A percentile compares a stretch with the other conserved stretches of the same genome.
Evolutionary conservation across 2,797 vertebrate genomes (phyloP).

Genomic region (Pogoniulus pusillus): DNA sequence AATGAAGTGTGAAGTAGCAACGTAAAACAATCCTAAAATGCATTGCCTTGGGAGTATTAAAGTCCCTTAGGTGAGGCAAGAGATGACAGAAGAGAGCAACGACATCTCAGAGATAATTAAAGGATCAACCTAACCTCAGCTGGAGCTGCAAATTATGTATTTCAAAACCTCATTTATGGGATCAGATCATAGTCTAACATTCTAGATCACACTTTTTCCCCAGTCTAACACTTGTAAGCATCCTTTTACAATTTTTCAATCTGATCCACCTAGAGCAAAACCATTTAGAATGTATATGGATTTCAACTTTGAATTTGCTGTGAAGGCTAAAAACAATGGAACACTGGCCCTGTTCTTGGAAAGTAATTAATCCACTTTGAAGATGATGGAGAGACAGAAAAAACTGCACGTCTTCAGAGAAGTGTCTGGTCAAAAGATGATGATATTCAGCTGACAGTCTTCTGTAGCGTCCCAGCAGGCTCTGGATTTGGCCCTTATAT

Average conservation of each 20-base stretch:
- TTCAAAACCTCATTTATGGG: background rate
- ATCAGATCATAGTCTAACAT: background rate
- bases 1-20: background rate
- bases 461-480: background rate
- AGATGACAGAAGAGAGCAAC: background rate
- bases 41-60: background rate
- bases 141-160: background rate
- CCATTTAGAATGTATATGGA: background rate
- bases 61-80: background rate
- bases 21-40: background rate
- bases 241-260: background rate
- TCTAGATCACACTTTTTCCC: background rate
- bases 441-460: background rate
- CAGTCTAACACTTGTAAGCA: background rate
- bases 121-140: background rate
- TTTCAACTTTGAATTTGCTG: background rate
- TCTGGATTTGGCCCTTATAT: background rate
- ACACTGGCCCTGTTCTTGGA: background rate
- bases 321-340: background rate
- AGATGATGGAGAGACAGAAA: background rate
- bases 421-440: accelerated
- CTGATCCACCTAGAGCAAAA: background rate
- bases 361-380: background rate
- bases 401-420: background rate
- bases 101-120: background rate